Evolutionary conservation across 1,140 invertebrate genomes (phyloP).

Genomic region (Drosophila melanica): DNA sequence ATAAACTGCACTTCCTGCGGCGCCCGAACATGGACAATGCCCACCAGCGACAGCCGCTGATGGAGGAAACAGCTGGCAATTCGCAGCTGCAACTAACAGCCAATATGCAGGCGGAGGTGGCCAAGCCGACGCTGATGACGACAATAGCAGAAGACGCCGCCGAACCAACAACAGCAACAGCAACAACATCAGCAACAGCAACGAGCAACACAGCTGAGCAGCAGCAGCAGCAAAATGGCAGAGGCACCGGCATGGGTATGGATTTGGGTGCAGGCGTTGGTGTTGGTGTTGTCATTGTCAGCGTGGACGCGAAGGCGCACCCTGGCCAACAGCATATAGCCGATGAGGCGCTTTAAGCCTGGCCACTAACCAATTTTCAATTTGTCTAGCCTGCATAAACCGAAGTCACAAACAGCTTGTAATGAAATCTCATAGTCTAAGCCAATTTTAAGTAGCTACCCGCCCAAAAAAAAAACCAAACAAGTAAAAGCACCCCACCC

Average conservation of each 20-base stretch:
- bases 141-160: constrained; percentile 66
- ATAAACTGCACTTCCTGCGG: constrained; percentile 72
- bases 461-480: constrained; percentile 22
- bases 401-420: constrained; percentile 44
- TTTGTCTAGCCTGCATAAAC: not conserved
- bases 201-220: constrained; percentile 17
- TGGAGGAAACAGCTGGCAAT: constrained; percentile 63
- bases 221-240: not conserved
- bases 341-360: constrained; percentile 76
- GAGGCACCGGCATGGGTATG: constrained; percentile 7
- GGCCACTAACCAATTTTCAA: not conserved
- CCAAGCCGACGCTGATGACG: constrained; percentile 57
- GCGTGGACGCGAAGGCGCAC: constrained; percentile 49
- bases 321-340: constrained; percentile 58
- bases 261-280: constrained; percentile 1
- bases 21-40: constrained; percentile 72
- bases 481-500: constrained; percentile 25
- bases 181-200: constrained; percentile 15
- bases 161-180: constrained; percentile 30
- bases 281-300: constrained; percentile 62
- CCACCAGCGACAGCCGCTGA: constrained; percentile 75
- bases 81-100: constrained; percentile 28
- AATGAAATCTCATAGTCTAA: constrained; percentile 72
- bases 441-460: constrained; percentile 48
- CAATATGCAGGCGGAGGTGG: constrained; percentile 6